Evolutionary conservation across 2,888 invertebrate species (phyloP), one percentile per base, ranked within the genome.

Genomic region (Amiota mariae): DNA sequence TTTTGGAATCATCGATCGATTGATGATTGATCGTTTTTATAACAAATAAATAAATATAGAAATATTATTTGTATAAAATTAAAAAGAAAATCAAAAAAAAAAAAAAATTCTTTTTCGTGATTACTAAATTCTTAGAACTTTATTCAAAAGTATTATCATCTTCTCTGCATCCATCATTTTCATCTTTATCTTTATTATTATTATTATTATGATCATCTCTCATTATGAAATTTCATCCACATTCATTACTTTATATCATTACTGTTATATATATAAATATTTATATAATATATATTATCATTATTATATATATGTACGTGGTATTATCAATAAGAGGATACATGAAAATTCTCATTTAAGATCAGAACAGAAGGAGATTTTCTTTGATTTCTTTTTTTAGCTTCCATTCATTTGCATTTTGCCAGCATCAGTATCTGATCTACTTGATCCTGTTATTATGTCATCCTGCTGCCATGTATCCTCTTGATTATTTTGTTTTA

Each of bases 101-200:
- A 64, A 64, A 47, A 3, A 11, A 36, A 67, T 70, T 63, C 73
- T 64, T 78, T 75, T 76, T 77, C 80, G 85, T 85, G 87, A 85
- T 85, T 85, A 87, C 85, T 87, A 85, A 85, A 87, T 85, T 87
- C 85, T 85, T 85, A 85, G 85, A 85, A 86, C 87, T 86, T 85
- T 85, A 85, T 85, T 80, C 85, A 85, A 85, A 85, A 86, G 85
- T 78, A 85, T 87, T 76, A 75, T 85, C 72, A 67, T 67, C 49
- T 36, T 20, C 54, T 51, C 54, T n/a, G 54, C 54, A 51, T 51
- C 54, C 54, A 51, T 51, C 57, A 57, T 57, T 8, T 36, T 2
- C 36, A 24, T 24, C 24, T 24, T 24, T 24, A 24, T 24, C 24
- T 24, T 24, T 24, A 36, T 36, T 36, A 36, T 36, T 36, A 36